Conservation (phyloP, 1,140 invertebrate species). For the Alviniconcha marisindica region DNA sequence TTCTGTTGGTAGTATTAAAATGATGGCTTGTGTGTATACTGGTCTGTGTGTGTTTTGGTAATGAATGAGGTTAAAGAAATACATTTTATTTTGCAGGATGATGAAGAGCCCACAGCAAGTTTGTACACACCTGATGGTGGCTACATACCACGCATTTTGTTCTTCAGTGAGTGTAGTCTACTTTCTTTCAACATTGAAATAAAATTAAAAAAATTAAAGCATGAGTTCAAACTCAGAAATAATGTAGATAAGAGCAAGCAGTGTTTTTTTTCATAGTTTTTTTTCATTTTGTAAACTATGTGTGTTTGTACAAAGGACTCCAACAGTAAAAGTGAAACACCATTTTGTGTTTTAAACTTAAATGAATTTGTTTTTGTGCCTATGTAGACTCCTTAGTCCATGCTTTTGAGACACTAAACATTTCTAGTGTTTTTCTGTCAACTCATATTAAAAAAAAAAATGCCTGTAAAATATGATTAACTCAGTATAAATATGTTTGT, state of each 20-base stretch:
- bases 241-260: neutral
- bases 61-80: neutral
- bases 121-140: slow-evolving; percentile 79
- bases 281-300: neutral
- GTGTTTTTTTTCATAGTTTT: too few relatives aligned
- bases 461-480: too few relatives aligned
- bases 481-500: too few relatives aligned
- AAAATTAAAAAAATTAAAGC: neutral
- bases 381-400: too few relatives aligned
- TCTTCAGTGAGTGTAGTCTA: slow-evolving; percentile 69
- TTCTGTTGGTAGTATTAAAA: neutral
- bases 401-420: too few relatives aligned
- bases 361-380: too few relatives aligned
- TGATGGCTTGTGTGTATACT: neutral
- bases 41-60: neutral
- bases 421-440: too few relatives aligned
- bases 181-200: neutral
- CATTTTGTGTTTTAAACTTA: too few relatives aligned
- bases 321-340: too few relatives aligned
- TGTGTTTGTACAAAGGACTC: too few relatives aligned
- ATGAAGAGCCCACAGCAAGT: slow-evolving; percentile 78
- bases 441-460: too few relatives aligned
- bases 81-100: slow-evolving; percentile 70
- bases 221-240: too few relatives aligned
- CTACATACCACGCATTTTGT: slow-evolving; percentile 80